phyloP scores from a whole-genome alignment of 2,797 vertebrate species.

The Helicolenus hilgendorfi region DNA sequence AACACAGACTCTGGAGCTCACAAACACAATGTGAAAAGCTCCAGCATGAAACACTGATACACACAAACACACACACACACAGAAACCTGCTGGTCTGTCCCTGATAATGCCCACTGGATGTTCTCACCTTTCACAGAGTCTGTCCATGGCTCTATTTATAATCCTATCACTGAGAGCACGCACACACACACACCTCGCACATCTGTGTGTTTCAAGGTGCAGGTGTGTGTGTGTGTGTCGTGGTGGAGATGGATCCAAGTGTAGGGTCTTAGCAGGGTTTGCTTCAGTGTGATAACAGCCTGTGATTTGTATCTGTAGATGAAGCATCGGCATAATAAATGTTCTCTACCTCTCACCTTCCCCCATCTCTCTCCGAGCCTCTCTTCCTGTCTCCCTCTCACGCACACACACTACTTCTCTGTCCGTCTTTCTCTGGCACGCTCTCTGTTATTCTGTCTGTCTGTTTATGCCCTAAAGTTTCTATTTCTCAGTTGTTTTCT shows the following conservation, averaged over 20 bases:
- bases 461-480: slow-evolving; percentile 28
- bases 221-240: slow-evolving; percentile 46
- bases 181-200: slow-evolving; percentile 34
- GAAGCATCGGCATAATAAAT: slow-evolving; percentile 79
- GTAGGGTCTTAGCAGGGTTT: slow-evolving; percentile 91
- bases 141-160: slow-evolving; percentile 83
- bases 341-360: slow-evolving; percentile 75
- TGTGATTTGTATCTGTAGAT: slow-evolving; percentile 86
- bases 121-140: slow-evolving; percentile 82
- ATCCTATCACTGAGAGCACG: slow-evolving; percentile 78
- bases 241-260: slow-evolving; percentile 86
- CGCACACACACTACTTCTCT: slow-evolving; percentile 49
- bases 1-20: slow-evolving; percentile 8
- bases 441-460: slow-evolving; percentile 42
- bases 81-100: slow-evolving; percentile 64
- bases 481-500: not conserved
- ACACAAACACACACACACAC: slow-evolving; percentile 32
- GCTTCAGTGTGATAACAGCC: slow-evolving; percentile 89
- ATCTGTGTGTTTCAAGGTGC: slow-evolving; percentile 13
- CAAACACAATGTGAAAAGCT: slow-evolving; percentile 13
- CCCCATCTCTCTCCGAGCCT: slow-evolving; percentile 61
- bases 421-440: slow-evolving; percentile 39
- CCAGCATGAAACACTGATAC: slow-evolving; percentile 23
- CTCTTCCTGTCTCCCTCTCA: slow-evolving; percentile 40
- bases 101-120: slow-evolving; percentile 80